Conservation (phyloP, 2,113 vertebrate species). For the Edolisoma coerulescens region DNA sequence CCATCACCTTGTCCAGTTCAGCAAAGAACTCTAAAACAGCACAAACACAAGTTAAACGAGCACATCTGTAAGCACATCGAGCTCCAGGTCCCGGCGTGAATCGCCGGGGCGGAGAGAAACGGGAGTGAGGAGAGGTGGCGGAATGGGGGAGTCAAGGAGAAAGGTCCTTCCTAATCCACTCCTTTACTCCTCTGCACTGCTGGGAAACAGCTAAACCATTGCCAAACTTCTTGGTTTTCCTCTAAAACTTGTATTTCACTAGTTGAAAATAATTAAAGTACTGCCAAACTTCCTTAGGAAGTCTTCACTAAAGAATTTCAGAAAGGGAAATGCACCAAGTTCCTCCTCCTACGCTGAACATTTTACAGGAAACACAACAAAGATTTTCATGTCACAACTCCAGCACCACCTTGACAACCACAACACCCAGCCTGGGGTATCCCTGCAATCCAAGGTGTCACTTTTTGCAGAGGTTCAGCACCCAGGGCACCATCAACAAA, state of each 20-base stretch:
- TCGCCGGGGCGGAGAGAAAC: fast-evolving
- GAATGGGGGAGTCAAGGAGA: background rate
- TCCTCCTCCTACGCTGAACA: background rate
- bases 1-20: constrained; percentile 97
- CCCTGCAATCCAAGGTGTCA: fast-evolving
- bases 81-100: fast-evolving
- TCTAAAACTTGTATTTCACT: fast-evolving
- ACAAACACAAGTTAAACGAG: constrained; percentile 53
- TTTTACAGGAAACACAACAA: background rate
- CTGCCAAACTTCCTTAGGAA: background rate
- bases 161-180: background rate
- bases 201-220: background rate
- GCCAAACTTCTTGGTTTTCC: background rate
- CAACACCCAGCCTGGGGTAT: background rate
- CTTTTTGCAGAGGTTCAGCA: background rate
- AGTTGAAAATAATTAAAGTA: background rate
- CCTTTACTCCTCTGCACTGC: background rate
- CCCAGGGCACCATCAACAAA: too few species aligned
- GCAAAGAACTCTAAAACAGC: constrained; percentile 88
- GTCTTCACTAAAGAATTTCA: background rate
- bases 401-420: background rate
- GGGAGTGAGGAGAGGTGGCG: background rate
- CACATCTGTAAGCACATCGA: fast-evolving
- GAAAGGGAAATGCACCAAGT: background rate
- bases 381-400: background rate